Percentiles rank a stretch among this genome's conserved stretches.
Conservation (phyloP, 2,888 invertebrate species). For the Cotesia congregata region DNA sequence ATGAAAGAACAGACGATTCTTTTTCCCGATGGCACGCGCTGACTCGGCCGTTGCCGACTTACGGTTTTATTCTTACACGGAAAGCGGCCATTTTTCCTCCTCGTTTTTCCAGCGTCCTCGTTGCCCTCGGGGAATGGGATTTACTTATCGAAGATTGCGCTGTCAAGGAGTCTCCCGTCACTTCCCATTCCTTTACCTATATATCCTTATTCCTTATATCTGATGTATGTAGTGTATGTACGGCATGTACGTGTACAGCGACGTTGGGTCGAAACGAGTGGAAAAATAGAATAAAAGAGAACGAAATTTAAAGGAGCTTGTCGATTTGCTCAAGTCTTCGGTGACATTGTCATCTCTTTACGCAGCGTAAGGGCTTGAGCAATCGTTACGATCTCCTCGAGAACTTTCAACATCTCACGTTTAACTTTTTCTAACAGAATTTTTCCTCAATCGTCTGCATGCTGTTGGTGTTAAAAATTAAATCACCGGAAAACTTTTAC, state of each 20-base stretch:
- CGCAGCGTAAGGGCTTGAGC: constrained; percentile 15
- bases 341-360: constrained; percentile 35
- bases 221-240: constrained; percentile 4
- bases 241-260: neutral
- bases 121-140: constrained; percentile 46
- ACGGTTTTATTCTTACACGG: constrained; percentile 30
- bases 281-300: neutral
- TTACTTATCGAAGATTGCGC: constrained; percentile 52
- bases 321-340: constrained; percentile 27
- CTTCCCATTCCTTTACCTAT: constrained; percentile 20
- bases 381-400: neutral
- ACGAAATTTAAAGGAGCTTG: constrained; percentile 13
- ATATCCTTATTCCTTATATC: neutral
- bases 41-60: constrained; percentile 40
- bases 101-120: constrained; percentile 22
- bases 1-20: constrained; percentile 12
- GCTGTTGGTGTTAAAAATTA: neutral
- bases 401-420: constrained; percentile 21
- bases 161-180: constrained; percentile 44
- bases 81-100: constrained; percentile 34
- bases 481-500: neutral
- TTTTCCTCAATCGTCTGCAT: neutral
- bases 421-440: neutral
- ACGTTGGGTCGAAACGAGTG: constrained; percentile 28
- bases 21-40: constrained; percentile 36